phyloP scores from a whole-genome alignment of 1,140 invertebrate genomes.

The Magallana angulata region DNA sequence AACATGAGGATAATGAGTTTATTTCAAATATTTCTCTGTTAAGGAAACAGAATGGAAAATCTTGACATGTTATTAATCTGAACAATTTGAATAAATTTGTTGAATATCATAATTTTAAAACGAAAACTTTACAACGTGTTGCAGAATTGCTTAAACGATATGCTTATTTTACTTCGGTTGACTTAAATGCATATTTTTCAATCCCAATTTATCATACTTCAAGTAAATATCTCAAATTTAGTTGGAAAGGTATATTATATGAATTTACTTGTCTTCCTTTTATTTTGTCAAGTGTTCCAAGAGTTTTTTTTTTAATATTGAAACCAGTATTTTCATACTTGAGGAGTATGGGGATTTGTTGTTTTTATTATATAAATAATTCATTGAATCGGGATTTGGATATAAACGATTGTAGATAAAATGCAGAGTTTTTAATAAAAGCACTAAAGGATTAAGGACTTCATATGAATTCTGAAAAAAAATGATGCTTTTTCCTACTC shows the following conservation, averaged over 20 bases:
- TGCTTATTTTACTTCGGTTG: constrained; percentile 29
- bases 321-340: constrained; percentile 42
- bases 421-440: background rate
- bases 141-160: background rate
- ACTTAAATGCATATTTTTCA: constrained; percentile 46
- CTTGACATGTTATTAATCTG: background rate
- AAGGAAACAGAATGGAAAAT: background rate
- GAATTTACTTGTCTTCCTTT: constrained; percentile 22
- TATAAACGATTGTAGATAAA: background rate
- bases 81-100: constrained; percentile 20
- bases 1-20: constrained; percentile 12
- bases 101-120: constrained; percentile 33
- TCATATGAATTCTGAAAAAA: constrained; percentile 42
- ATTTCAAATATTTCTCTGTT: background rate
- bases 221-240: constrained; percentile 47
- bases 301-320: constrained; percentile 42
- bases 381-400: background rate
- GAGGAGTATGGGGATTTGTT: background rate
- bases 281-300: background rate
- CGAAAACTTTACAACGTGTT: background rate
- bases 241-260: constrained; percentile 34
- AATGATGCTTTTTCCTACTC: constrained; percentile 1
- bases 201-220: background rate
- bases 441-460: constrained; percentile 19
- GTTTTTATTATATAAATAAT: constrained; percentile 46